Conservation (phyloP, 2,888 invertebrate genomes). For the Brachylomia viminalis region DNA sequence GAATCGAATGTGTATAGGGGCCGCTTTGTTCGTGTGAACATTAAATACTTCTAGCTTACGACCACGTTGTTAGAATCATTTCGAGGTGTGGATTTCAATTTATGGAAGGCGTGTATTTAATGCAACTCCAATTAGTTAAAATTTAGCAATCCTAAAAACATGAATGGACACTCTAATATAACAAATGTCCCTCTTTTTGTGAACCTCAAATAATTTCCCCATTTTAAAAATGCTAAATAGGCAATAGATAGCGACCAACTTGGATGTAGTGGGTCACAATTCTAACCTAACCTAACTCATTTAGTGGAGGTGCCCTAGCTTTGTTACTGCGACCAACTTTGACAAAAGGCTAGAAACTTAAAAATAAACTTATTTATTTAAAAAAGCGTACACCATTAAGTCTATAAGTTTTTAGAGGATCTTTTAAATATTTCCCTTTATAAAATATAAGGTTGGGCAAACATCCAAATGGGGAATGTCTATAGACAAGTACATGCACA, state of each 20-base stretch:
- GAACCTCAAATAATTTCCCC: background rate
- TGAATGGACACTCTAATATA: background rate
- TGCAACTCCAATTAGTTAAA: background rate
- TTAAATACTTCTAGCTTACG: slow-evolving; percentile 32
- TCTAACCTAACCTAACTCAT: background rate
- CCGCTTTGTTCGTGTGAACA: slow-evolving; percentile 39
- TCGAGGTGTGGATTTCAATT: background rate
- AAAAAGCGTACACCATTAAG: background rate
- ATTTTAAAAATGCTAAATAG: background rate
- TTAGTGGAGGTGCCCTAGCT: background rate
- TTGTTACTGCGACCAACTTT: background rate
- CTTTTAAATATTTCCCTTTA: background rate
- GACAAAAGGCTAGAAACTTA: background rate
- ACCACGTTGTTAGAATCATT: background rate
- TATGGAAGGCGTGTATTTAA: background rate
- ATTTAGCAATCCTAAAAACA: background rate
- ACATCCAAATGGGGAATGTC: slow-evolving; percentile 24
- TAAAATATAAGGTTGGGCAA: slow-evolving; percentile 29
- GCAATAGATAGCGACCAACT: background rate
- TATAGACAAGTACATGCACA: background rate
- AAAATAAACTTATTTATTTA: background rate
- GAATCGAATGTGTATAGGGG: slow-evolving; percentile 43
- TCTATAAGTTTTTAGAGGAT: background rate
- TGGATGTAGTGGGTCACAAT: background rate
- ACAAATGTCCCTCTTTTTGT: background rate